Percentiles rank a stretch among this genome's conserved stretches.
phyloP scores from a whole-genome alignment of 2,797 vertebrate genomes.

The Hoplostethus mediterraneus region DNA sequence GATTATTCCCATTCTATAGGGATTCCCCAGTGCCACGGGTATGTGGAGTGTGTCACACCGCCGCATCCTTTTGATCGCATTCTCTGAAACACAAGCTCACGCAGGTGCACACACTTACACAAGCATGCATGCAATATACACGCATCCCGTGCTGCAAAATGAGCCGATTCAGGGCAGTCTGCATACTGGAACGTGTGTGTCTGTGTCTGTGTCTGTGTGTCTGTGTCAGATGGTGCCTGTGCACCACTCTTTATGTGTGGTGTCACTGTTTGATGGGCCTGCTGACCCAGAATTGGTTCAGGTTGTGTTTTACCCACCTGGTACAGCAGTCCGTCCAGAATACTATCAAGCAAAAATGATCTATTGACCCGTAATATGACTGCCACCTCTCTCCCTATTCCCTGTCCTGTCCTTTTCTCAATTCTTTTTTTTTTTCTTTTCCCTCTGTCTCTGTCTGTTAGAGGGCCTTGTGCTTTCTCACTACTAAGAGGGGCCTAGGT shows the following conservation, averaged over 20 bases:
- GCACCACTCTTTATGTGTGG: conserved; percentile 14
- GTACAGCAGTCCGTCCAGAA: conserved; percentile 31
- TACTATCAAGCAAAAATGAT: conserved; percentile 46
- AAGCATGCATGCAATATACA: neutral
- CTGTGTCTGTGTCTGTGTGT: conserved; percentile 29
- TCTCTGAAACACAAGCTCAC: conserved; percentile 18
- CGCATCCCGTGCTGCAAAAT: conserved; percentile 1
- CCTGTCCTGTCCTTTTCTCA: conserved; percentile 7
- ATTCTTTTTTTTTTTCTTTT: conserved; percentile 34
- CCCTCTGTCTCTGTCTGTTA: conserved; percentile 28
- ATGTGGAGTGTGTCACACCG: conserved; percentile 16
- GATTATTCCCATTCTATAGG: conserved; percentile 46
- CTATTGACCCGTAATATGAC: conserved; percentile 53
- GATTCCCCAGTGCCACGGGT: conserved; percentile 38
- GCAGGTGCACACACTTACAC: neutral
- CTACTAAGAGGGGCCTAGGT: conserved; percentile 32
- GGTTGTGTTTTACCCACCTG: conserved; percentile 40
- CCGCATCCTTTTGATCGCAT: conserved; percentile 3
- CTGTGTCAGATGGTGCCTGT: conserved; percentile 29
- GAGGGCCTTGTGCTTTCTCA: conserved; percentile 25
- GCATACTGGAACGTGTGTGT: conserved; percentile 9
- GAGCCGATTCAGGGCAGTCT: conserved; percentile 4
- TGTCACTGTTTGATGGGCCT: conserved; percentile 51
- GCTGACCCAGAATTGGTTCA: conserved; percentile 60
- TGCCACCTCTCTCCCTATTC: conserved; percentile 31